Percentiles rank a stretch among this genome's conserved stretches.
phyloP scores from a whole-genome alignment of 37 sponge, comb jelly and placozoan genomes.

The Cladorhizidae sp. region DNA sequence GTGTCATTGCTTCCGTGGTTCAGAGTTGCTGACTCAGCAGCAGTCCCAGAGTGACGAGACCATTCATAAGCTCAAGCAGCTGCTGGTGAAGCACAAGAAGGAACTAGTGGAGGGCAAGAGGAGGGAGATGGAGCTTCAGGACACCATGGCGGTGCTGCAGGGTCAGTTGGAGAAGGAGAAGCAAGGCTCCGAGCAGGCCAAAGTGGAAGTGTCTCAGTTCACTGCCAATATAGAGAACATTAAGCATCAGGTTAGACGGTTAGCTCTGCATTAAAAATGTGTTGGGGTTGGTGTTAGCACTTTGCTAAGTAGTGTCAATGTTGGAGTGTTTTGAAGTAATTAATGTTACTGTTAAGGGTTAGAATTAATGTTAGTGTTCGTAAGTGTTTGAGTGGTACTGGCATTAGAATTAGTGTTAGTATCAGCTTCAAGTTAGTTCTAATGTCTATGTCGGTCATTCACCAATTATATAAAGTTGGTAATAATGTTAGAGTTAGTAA shows the following conservation, averaged over 20 bases:
- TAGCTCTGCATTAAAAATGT: no score
- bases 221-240: constrained; percentile 33
- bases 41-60: constrained; percentile 50
- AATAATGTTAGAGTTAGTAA: no score
- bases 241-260: constrained; percentile 48
- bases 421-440: no score
- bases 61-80: constrained; percentile 66
- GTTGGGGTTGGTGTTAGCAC: no score
- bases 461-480: no score
- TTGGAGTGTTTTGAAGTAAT: no score
- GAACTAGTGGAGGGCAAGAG: constrained; percentile 75
- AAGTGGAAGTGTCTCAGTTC: constrained; percentile 51
- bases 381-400: no score
- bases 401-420: no score
- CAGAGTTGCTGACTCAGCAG: constrained; percentile 44
- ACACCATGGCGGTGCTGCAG: constrained; percentile 27
- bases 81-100: constrained; percentile 78
- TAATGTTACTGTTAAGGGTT: no score
- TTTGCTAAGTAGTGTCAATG: no score
- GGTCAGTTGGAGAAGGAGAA: constrained; percentile 51
- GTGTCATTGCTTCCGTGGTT: neutral
- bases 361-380: no score
- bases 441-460: no score
- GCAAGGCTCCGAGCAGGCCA: constrained; percentile 46
- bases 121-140: constrained; percentile 43